Evolutionary conservation across 2,113 vertebrate species (phyloP).

Genomic region (Zootoca vivipara): DNA sequence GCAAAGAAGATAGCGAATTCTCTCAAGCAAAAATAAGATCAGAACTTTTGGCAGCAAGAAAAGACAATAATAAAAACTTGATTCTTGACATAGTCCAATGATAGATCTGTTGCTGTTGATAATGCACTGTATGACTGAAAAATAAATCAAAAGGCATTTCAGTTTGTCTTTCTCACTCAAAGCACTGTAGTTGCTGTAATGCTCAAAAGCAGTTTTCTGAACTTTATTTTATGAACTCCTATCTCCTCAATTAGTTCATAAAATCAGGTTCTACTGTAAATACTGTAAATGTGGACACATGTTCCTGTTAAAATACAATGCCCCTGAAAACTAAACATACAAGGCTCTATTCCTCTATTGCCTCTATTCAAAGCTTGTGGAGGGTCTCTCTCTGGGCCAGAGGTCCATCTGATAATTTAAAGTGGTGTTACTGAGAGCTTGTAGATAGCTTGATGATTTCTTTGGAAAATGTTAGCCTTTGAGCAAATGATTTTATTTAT

Average conservation of each 20-base stretch:
- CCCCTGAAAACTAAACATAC: background rate
- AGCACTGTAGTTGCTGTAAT: background rate
- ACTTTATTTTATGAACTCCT: slow-evolving; percentile 3
- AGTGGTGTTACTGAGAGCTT: background rate
- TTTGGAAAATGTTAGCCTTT: background rate
- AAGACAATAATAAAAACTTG: background rate
- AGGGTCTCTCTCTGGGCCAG: background rate
- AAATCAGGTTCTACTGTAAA: slow-evolving; percentile 14
- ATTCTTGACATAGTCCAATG: background rate
- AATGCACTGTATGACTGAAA: slow-evolving; percentile 1
- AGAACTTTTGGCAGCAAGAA: background rate
- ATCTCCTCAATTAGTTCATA: slow-evolving; percentile 1
- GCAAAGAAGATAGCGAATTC: slow-evolving; percentile 6
- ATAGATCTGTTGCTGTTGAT: background rate
- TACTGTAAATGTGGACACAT: background rate
- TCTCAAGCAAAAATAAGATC: background rate
- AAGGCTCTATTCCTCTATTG: background rate
- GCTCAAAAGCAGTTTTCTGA: background rate
- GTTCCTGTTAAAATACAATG: background rate
- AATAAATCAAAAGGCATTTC: background rate
- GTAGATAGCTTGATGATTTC: background rate
- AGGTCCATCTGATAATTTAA: background rate
- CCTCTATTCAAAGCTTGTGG: background rate
- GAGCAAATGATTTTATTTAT: background rate
- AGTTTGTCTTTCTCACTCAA: background rate